Evolutionary conservation across 2,113 vertebrate species (phyloP).

Genomic region (Daphoenositta chrysoptera): DNA sequence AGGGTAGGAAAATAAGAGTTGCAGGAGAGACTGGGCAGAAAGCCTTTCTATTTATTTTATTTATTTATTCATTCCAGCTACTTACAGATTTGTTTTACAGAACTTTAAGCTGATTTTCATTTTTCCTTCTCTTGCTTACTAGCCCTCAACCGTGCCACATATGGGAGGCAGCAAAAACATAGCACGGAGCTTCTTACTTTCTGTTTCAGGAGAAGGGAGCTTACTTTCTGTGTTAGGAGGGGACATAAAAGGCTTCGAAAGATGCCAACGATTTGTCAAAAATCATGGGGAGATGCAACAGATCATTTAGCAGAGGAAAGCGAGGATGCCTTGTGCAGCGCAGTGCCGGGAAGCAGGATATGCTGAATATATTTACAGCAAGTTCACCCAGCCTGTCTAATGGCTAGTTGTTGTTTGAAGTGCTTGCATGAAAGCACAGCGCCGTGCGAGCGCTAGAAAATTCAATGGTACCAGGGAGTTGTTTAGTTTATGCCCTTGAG

Average conservation of each 20-base stretch:
- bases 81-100: not conserved
- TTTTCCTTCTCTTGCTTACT: not conserved
- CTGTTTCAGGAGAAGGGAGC: not conserved
- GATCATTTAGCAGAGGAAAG: not conserved
- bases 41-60: not conserved
- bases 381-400: not conserved
- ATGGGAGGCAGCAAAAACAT: not conserved
- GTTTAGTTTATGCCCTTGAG: conserved; percentile 16
- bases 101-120: not conserved
- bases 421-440: not conserved
- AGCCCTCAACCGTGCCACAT: not conserved
- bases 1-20: conserved; percentile 11
- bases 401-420: conserved; percentile 35
- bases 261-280: not conserved
- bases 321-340: not conserved
- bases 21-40: not conserved
- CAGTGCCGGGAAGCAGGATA: not conserved
- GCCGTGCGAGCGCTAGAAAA: not conserved
- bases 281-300: not conserved
- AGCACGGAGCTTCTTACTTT: not conserved
- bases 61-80: not conserved
- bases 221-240: not conserved
- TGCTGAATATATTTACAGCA: not conserved
- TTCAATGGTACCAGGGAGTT: not conserved
- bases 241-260: not conserved